Evolutionary conservation across 2,113 vertebrate species (phyloP).

Genomic region (Amphiprion ocellaris): DNA sequence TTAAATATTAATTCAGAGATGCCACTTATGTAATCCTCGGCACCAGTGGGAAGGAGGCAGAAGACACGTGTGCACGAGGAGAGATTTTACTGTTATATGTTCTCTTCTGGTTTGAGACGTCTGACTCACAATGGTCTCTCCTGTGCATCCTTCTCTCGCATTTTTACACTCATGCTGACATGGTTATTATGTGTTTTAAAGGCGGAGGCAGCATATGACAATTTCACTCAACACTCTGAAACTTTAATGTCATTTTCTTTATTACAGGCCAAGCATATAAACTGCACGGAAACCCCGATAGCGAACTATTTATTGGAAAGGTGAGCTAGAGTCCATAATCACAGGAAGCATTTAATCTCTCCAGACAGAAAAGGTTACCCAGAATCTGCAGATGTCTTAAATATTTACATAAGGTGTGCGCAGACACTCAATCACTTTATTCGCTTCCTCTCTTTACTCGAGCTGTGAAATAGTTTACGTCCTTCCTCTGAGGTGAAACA

Average conservation of each 20-base stretch:
- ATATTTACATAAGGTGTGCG: slow-evolving; percentile 96
- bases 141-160: background rate
- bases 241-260: background rate
- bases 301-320: slow-evolving; percentile 54
- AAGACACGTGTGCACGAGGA: slow-evolving; percentile 36
- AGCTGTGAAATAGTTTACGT: slow-evolving; percentile 82
- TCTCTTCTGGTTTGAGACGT: slow-evolving; percentile 23
- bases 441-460: slow-evolving; percentile 83
- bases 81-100: slow-evolving; percentile 49
- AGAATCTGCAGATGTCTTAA: slow-evolving; percentile 89
- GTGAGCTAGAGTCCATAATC: slow-evolving; percentile 63
- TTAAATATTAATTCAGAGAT: slow-evolving; percentile 79
- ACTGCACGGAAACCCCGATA: slow-evolving; percentile 13
- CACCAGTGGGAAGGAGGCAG: slow-evolving; percentile 41
- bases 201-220: background rate
- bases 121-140: slow-evolving; percentile 25
- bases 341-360: slow-evolving; percentile 88
- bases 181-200: slow-evolving; percentile 8
- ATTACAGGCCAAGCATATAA: background rate
- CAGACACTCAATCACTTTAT: slow-evolving; percentile 87
- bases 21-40: slow-evolving; percentile 76
- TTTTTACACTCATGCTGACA: background rate
- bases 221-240: background rate
- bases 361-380: slow-evolving; percentile 86
- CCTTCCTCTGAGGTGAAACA: slow-evolving; percentile 90